Base-by-base conservation (phyloP, 2,888 invertebrate species). In the Drosophila anomalata region DNA sequence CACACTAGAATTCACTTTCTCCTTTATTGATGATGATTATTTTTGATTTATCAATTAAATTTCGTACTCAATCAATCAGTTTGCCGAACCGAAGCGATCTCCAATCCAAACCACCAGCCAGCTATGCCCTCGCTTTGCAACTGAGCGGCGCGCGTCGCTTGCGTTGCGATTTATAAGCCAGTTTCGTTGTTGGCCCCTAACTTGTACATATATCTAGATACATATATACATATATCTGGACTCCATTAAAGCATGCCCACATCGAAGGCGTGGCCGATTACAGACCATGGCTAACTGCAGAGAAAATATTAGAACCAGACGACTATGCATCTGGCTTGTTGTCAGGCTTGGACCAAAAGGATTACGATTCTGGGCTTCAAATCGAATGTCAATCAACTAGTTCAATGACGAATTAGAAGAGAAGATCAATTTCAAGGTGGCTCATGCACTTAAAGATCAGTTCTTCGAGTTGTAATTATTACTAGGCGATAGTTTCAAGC, bases 91-190 rank as follows among this genome's bases (percentile, higher is more conserved):
- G 22, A 39, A 39, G 26, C 41, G 42, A 53, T 53, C 41, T 22
- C 22, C 2, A 20, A 4, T 50, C 20, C 51, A 9, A 65, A 50
- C 46, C 53, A 61, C 52, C 62, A 42, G 42, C 60, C 47, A 69
- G 63, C 79, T 73, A 66, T 69, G 68, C 36, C 57, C 60, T 57
- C 75, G 71, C 57, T 67, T 73, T 63, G 75, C 65, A 73, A 84
- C 75, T 79, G 78, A 79, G 67, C 61, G 59, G 57, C 63, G 76
- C 87, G 78, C 75, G 68, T 75, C 60, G 62, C 54, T 75, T 72
- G 69, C 69, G 57, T 63, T 54, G 57, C 53, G 68, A 70, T 87
- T 78, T 87, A 82, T 82, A 87, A 73, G 53, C 67, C 73, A 78
- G 57, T 80, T 71, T 73, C 69, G 51, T 60, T 33, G 55, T 61